Base-by-base conservation (phyloP, 2,113 vertebrate genomes). In the Gymnocephalus cernua region DNA sequence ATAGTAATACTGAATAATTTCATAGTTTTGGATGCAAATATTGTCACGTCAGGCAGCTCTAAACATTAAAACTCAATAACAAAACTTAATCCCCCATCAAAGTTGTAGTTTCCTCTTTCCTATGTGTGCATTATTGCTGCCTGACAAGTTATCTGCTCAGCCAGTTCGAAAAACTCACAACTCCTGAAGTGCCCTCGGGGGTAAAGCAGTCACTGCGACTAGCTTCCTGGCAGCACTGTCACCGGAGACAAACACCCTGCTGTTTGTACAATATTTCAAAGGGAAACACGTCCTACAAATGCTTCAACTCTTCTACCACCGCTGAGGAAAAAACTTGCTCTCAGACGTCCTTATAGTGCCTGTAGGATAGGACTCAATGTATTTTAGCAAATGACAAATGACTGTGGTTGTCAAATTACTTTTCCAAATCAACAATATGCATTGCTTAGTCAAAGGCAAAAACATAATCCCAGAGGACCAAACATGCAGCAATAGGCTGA, bases 161-260 rank as follows among this genome's bases (percentile, higher is more conserved):
- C 53, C 47, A 23, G 25, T 25, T 5, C 0, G n/a, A 66, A 32
- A 19, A 47, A 41, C 61, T 75, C 71, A 6, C 1, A 61, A 38
- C n/a, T 68, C 41, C 45, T 54, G 59, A 29, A 62, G 71, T 70
- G 23, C 11, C 45, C 54, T 47, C 3, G 12, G 14, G 69, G 48
- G 41, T 29, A 0, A 23, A 74, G 50, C 61, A 27, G 75, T 16
- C 56, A 12, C 61, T 62, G 47, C 3, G 53, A 77, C 62, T 41
- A 83, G 54, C 84, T 75, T 86, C 81, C 81, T n/a, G 35, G 44
- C 25, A 65, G 54, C 53, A 21, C 47, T 25, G 6, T 66, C 75
- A 13, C 74, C 47, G 21, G 66, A 84, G 75, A 86, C 72, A 67
- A 74, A 73, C 51, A 51, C 25, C 65, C 51, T 6, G 82, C 75